Evolutionary conservation across 2,888 invertebrate genomes (phyloP).

Genomic region (Helicoverpa assulta): DNA sequence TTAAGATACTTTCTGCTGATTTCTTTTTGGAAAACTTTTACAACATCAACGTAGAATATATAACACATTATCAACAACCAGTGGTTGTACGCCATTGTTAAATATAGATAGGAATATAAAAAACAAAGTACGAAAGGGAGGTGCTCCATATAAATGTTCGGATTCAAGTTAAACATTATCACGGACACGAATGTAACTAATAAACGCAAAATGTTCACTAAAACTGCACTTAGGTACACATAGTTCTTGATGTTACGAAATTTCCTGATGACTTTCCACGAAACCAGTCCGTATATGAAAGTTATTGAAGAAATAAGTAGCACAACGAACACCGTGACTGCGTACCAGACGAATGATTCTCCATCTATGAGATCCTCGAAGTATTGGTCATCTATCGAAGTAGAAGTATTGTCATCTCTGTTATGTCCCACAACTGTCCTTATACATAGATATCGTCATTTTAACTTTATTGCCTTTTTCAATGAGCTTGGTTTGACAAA

Average conservation of each 20-base stretch:
- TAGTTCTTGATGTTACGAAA: slow-evolving; percentile 42
- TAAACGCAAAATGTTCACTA: slow-evolving; percentile 26
- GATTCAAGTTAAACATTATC: not conserved
- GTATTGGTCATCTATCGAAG: not conserved
- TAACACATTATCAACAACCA: slow-evolving; percentile 39
- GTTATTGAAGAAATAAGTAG: not conserved
- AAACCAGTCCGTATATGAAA: slow-evolving; percentile 30
- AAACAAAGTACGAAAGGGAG: too few species aligned
- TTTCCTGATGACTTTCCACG: slow-evolving; percentile 38
- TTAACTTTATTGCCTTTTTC: too few species aligned
- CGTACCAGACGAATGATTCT: not conserved
- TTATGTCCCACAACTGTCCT: too few species aligned
- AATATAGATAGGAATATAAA: not conserved
- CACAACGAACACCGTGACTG: slow-evolving; percentile 1
- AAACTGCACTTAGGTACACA: slow-evolving; percentile 22
- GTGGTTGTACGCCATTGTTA: slow-evolving; percentile 16
- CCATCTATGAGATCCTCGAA: too few species aligned
- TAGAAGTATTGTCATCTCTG: not conserved
- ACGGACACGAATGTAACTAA: not conserved
- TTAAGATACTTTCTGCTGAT: slow-evolving; percentile 5
- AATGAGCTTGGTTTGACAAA: too few species aligned
- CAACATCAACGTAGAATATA: slow-evolving; percentile 35
- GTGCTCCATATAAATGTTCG: too few species aligned
- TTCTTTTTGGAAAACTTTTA: slow-evolving; percentile 21
- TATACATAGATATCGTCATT: too few species aligned